These are phyloP conservation scores for Portevinia maculata DNA, from an alignment of 2,888 invertebrate species.

Conservation along the genomic window DNA sequence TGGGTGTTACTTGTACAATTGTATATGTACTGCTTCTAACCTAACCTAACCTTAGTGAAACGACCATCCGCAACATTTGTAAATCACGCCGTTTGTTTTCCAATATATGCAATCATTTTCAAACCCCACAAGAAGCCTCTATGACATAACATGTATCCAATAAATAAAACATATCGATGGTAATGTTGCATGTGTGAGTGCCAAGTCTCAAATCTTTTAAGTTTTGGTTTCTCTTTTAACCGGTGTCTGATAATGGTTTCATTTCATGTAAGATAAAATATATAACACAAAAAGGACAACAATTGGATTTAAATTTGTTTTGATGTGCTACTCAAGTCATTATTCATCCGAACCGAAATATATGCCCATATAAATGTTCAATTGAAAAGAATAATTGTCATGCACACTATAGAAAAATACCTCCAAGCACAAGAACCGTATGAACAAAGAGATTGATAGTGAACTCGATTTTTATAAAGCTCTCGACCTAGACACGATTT, in stretches of 20 bases:
- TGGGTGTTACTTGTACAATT: too few species aligned
- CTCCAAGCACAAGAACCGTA: slow-evolving; percentile 29
- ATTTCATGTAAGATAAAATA: slow-evolving; percentile 16
- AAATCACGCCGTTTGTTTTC: background rate
- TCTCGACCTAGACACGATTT: slow-evolving; percentile 71
- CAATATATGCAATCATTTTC: background rate
- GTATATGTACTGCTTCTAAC: too few species aligned
- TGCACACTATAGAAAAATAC: slow-evolving; percentile 51
- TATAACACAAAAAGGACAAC: slow-evolving; percentile 40
- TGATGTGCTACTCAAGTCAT: slow-evolving; percentile 48
- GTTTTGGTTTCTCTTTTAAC: slow-evolving; percentile 7
- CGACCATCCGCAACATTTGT: too few species aligned
- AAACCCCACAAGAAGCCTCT: background rate
- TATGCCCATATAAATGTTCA: slow-evolving; percentile 71
- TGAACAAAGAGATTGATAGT: slow-evolving; percentile 63
- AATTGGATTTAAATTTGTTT: slow-evolving; percentile 54
- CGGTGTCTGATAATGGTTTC: slow-evolving; percentile 48
- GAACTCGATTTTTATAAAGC: slow-evolving; percentile 44
- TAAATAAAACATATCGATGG: slow-evolving; percentile 67
- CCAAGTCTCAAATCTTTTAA: slow-evolving; percentile 1
- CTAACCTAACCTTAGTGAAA: too few species aligned
- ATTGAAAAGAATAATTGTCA: slow-evolving; percentile 66
- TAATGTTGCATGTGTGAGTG: slow-evolving; percentile 35
- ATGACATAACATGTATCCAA: slow-evolving; percentile 64
- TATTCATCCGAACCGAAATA: slow-evolving; percentile 62